A percentile compares a stretch with the other conserved stretches of the same genome.
Evolutionary conservation across 2,888 invertebrate genomes (phyloP).

Genomic region (Andrena camellia): DNA sequence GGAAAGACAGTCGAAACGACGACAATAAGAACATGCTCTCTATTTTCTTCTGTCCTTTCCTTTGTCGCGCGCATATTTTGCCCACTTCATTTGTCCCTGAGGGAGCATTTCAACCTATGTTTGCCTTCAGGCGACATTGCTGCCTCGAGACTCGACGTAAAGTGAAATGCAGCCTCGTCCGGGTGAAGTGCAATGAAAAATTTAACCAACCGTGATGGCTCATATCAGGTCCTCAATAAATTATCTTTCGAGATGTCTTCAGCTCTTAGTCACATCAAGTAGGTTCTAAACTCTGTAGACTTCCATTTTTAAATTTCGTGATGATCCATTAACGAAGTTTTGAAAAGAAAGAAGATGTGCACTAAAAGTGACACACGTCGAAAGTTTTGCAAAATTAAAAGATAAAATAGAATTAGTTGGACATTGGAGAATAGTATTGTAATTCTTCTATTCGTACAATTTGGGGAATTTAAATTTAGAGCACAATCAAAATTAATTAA

Average conservation of each 20-base stretch:
- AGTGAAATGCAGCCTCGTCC: constrained; percentile 62
- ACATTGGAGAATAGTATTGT: too few species aligned
- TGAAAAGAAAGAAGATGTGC: too few species aligned
- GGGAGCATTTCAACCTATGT: constrained; percentile 65
- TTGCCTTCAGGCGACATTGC: constrained; percentile 64
- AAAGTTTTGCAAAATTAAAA: too few species aligned
- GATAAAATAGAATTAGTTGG: too few species aligned
- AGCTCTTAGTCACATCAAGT: neutral
- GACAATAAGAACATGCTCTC: constrained; percentile 50
- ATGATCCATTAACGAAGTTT: neutral
- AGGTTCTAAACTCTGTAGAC: too few species aligned
- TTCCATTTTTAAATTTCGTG: neutral
- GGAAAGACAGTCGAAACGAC: neutral
- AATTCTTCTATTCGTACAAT: too few species aligned
- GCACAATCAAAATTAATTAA: too few species aligned
- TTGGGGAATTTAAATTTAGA: too few species aligned
- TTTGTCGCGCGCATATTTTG: constrained; percentile 71
- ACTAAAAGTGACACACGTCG: too few species aligned
- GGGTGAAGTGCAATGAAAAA: constrained; percentile 57
- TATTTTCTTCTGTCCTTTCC: constrained; percentile 57
- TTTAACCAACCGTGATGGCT: constrained; percentile 45
- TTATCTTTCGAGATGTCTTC: constrained; percentile 5
- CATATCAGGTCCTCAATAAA: constrained; percentile 22
- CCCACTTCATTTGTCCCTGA: constrained; percentile 69
- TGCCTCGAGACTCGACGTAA: constrained; percentile 59